phyloP scores from a whole-genome alignment of 2,113 vertebrate genomes.

The Micronisus gabar region DNA sequence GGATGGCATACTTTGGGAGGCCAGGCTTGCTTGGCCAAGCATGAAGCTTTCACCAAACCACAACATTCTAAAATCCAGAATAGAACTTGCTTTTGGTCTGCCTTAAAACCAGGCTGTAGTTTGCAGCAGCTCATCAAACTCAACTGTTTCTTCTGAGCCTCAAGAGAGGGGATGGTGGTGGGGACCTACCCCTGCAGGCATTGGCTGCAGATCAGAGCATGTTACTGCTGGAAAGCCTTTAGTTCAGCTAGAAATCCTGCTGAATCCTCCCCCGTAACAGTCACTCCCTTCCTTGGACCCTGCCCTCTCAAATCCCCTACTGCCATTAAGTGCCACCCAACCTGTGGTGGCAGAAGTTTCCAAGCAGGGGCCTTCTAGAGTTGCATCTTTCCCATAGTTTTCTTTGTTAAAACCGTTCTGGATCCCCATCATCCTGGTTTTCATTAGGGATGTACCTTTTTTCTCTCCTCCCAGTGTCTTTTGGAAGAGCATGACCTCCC shows the following conservation, averaged over 20 bases:
- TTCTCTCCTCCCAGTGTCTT: neutral
- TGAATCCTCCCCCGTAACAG: accelerated
- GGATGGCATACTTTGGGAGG: accelerated
- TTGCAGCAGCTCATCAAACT: neutral
- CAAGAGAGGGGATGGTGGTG: neutral
- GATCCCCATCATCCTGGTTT: neutral
- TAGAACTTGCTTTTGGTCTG: neutral
- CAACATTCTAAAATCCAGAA: neutral
- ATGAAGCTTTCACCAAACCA: neutral
- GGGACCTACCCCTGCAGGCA: neutral
- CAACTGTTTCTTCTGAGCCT: neutral
- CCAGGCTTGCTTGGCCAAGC: accelerated
- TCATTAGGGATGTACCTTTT: neutral
- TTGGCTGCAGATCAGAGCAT: neutral
- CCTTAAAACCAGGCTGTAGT: neutral
- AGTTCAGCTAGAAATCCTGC: neutral
- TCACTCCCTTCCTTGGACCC: neutral
- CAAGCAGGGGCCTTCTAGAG: neutral
- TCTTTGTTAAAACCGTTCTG: neutral
- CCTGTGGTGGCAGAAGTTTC: neutral
- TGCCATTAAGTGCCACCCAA: neutral
- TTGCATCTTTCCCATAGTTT: neutral
- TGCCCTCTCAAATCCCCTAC: neutral
- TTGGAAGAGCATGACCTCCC: neutral
- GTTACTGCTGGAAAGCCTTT: neutral